Evolutionary conservation across 1,140 invertebrate genomes (phyloP).

Genomic region (Kradibia gibbosae): DNA sequence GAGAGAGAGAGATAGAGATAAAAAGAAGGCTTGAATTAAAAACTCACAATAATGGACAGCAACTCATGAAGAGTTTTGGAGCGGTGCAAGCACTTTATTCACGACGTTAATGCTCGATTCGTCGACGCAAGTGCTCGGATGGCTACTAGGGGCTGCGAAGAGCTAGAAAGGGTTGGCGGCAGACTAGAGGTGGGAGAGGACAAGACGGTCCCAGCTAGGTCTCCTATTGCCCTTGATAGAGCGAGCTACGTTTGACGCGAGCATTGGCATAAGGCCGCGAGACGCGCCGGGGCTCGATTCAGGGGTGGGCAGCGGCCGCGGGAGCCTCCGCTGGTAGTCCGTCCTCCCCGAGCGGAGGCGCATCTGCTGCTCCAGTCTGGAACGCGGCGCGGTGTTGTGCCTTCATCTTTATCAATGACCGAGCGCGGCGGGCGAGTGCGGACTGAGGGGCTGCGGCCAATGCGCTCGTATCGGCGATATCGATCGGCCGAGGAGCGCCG

Average conservation of each 20-base stretch:
- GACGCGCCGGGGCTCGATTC: too few relatives aligned
- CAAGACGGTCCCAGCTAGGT: neutral
- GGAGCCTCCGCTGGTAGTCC: too few relatives aligned
- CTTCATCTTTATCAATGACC: too few relatives aligned
- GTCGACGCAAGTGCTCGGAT: neutral
- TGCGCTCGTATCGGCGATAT: too few relatives aligned
- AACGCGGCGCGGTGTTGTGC: too few relatives aligned
- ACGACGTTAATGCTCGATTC: neutral
- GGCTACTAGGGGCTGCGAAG: neutral
- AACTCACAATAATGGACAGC: slow-evolving; percentile 71
- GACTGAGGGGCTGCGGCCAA: too few relatives aligned
- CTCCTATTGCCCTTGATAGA: neutral
- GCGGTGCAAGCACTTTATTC: neutral
- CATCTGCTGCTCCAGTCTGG: too few relatives aligned
- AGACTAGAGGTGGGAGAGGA: neutral
- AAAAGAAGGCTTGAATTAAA: slow-evolving; percentile 19
- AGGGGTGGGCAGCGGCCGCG: too few relatives aligned
- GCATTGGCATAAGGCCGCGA: neutral
- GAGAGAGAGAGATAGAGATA: neutral
- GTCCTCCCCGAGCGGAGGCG: too few relatives aligned
- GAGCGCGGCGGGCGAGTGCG: too few relatives aligned
- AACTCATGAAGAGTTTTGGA: slow-evolving; percentile 64
- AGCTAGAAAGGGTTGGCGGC: neutral
- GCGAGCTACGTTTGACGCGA: neutral
- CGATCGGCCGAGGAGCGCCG: too few relatives aligned